Conservation (phyloP, 2,888 invertebrate genomes). For the Phrixothrix hirtus region DNA sequence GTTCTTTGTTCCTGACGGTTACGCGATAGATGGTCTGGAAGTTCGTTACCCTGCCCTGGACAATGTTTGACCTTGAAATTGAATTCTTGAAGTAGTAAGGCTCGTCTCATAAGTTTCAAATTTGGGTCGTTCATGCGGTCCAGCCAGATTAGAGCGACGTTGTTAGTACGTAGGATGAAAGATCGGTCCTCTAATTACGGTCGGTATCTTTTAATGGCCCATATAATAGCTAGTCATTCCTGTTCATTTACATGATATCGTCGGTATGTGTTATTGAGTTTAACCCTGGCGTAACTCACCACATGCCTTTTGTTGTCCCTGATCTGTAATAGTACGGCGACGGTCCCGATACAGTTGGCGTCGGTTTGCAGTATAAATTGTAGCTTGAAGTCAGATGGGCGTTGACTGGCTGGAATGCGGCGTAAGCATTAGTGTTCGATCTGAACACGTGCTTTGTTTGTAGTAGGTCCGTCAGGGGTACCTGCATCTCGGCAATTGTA, state of each 20-base stretch:
- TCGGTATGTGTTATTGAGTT: too few species aligned
- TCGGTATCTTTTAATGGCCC: slow-evolving; percentile 36
- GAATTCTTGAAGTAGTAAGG: slow-evolving; percentile 32
- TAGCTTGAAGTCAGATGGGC: slow-evolving; percentile 27
- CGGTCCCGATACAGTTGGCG: slow-evolving; percentile 33
- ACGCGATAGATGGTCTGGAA: slow-evolving; percentile 31
- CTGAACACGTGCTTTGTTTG: slow-evolving; percentile 9
- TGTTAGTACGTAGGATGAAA: slow-evolving; percentile 37
- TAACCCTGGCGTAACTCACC: slow-evolving; percentile 34
- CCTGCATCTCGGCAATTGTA: slow-evolving; percentile 32
- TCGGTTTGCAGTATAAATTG: slow-evolving; percentile 36
- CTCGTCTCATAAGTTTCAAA: slow-evolving; percentile 29
- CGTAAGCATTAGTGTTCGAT: slow-evolving; percentile 24
- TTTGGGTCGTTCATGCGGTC: slow-evolving; percentile 14
- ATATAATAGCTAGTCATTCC: slow-evolving; percentile 37
- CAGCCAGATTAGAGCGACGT: slow-evolving; percentile 33
- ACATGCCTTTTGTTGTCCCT: slow-evolving; percentile 12
- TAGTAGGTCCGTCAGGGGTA: slow-evolving; percentile 36
- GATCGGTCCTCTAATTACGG: slow-evolving; percentile 34
- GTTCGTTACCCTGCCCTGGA: slow-evolving; percentile 31
- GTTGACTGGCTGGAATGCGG: slow-evolving; percentile 27
- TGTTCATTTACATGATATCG: slow-evolving; percentile 41
- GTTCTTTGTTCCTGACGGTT: slow-evolving; percentile 7
- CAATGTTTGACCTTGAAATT: slow-evolving; percentile 35
- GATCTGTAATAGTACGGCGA: slow-evolving; percentile 37